Evolutionary conservation across 2,888 invertebrate genomes (phyloP), one percentile per base, ranked within the genome.

Genomic region (Blera fallax): DNA sequence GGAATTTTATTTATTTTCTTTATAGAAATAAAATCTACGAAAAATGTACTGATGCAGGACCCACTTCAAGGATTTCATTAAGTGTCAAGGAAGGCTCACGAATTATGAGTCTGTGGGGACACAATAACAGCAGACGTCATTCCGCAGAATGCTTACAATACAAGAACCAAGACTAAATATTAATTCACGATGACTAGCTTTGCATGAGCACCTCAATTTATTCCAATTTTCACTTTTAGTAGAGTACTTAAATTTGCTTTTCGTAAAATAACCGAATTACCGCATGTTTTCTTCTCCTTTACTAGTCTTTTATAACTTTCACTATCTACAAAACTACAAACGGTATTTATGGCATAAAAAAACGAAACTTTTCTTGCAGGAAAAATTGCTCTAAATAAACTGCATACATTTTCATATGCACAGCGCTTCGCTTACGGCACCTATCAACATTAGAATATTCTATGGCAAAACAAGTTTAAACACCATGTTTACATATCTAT

Each of bases 351-450:
- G n/a, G 8, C 34, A 24, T 37, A 16, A 27, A 37, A 45, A 50
- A 24, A n/a, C n/a, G n/a, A n/a, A 50, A 14, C 37, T 37, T 81
- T 67, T 72, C 32, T 85, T 81, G 10, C 85, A 85, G 85, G 85
- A 85, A 67, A 67, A 81, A 72, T 77, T 85, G 40, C 77, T 85
- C 60, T 85, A 77, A 76, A 72, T 8, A 56, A 74, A 40, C 60
- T 52, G 40, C 29, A 58, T 40, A 29, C 27, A 32, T 24, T 50
- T 50, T 62, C 45, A 45, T 45, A 64, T 69, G 83, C 83, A 84
- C 74, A 58, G 32, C 80, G 74, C 70, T 70, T 80, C 79, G 74
- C 69, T 80, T 80, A 37, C 43, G 65, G 80, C 84, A 74, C 80
- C 74, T 76, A 80, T 58, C 79, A 80, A 74, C 80, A 67, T 32